phyloP scores from a whole-genome alignment of 2,797 vertebrate species.

The Sciurus vulgaris region DNA sequence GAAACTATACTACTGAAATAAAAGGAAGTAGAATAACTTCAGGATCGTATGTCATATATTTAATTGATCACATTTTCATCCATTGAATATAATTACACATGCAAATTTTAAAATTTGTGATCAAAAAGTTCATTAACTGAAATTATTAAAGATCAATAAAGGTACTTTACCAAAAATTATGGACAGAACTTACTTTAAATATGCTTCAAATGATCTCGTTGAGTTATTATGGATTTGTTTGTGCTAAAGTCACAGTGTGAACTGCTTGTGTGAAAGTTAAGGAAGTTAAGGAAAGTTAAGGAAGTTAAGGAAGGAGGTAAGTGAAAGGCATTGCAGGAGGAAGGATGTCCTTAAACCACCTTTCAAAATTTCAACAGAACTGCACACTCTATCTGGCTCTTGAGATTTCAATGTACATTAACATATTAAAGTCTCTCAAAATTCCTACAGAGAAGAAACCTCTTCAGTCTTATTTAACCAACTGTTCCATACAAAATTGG shows the following conservation, averaged over 20 bases:
- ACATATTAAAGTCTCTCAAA: conserved; percentile 63
- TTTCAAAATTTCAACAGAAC: not conserved
- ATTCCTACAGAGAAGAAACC: not conserved
- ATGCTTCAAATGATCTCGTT: not conserved
- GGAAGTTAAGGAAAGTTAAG: no score
- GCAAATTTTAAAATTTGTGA: conserved; percentile 9
- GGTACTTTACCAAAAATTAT: not conserved
- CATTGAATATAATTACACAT: not conserved
- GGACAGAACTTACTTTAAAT: conserved; percentile 1
- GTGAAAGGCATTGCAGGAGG: not conserved
- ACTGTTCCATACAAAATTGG: not conserved
- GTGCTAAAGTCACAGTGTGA: not conserved
- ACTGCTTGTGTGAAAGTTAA: not conserved
- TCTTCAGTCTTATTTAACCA: conserved; percentile 46
- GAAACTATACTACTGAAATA: not conserved
- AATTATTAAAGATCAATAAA: not conserved
- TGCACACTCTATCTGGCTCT: not conserved
- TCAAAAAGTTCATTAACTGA: conserved; percentile 1
- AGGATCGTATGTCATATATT: not conserved
- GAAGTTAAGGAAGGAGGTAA: not conserved
- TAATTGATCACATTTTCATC: not conserved
- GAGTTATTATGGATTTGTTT: not conserved
- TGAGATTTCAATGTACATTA: conserved; percentile 10
- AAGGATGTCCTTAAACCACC: conserved; percentile 29
- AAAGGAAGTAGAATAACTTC: conserved; percentile 13